A percentile compares a stretch with the other conserved stretches of the same genome.
Conservation (phyloP, 2,888 invertebrate genomes). For the Drosophila tripunctata region DNA sequence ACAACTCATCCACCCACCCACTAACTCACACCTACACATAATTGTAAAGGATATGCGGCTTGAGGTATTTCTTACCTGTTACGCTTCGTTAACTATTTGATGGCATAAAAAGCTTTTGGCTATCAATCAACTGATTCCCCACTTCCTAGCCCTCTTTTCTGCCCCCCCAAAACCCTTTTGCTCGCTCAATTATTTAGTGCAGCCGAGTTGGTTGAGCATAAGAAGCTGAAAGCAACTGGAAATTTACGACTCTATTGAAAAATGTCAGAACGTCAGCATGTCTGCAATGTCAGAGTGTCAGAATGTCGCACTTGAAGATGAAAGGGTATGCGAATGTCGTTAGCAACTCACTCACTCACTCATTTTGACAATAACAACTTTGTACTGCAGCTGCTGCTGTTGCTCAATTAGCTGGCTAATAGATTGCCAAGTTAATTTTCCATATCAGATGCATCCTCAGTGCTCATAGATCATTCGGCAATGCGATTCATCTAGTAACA, state of each 20-base stretch:
- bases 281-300: background rate
- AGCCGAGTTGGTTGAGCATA: slow-evolving; percentile 8
- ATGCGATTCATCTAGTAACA: slow-evolving; percentile 17
- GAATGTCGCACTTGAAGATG: background rate
- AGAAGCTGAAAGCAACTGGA: slow-evolving; percentile 10
- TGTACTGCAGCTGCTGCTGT: background rate
- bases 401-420: slow-evolving; percentile 40
- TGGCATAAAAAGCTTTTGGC: slow-evolving; percentile 68
- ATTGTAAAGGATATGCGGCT: slow-evolving; percentile 12
- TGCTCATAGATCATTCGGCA: slow-evolving; percentile 20
- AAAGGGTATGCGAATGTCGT: background rate
- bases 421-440: slow-evolving; percentile 14
- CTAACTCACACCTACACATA: slow-evolving; percentile 7
- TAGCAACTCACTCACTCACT: background rate
- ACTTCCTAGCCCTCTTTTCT: background rate
- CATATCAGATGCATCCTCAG: background rate
- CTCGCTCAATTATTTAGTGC: slow-evolving; percentile 60
- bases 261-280: slow-evolving; percentile 1
- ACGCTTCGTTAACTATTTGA: slow-evolving; percentile 75
- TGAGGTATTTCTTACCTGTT: slow-evolving; percentile 60
- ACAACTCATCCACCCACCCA: background rate
- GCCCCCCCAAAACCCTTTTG: too few species aligned
- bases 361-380: background rate
- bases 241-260: slow-evolving; percentile 13
- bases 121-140: slow-evolving; percentile 66